phyloP scores from a whole-genome alignment of 2,113 vertebrate genomes.

The Sciurus niger region DNA sequence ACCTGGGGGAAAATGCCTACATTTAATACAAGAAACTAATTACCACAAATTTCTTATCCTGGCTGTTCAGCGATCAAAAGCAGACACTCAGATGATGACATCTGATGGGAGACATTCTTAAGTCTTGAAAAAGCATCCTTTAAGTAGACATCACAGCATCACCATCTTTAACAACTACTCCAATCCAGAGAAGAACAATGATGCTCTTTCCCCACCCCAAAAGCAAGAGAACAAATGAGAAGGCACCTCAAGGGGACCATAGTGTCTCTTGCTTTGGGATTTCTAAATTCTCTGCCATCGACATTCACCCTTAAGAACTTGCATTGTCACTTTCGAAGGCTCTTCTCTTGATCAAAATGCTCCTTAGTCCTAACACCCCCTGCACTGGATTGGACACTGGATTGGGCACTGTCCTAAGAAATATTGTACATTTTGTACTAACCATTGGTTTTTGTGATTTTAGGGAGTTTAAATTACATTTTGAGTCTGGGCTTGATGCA shows the following conservation, averaged over 20 bases:
- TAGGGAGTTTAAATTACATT: background rate
- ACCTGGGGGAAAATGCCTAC: background rate
- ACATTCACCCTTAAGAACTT: background rate
- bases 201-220: background rate
- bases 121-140: background rate
- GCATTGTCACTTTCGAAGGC: background rate
- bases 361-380: background rate
- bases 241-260: background rate
- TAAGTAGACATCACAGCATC: background rate
- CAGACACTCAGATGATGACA: background rate
- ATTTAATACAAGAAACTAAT: slow-evolving; percentile 33
- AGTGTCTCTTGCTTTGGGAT: background rate
- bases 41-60: background rate
- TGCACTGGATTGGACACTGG: background rate
- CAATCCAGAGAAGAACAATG: background rate
- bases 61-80: background rate
- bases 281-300: slow-evolving; percentile 25
- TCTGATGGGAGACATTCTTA: background rate
- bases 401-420: background rate
- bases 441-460: background rate
- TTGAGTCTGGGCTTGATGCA: slow-evolving; percentile 16
- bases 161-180: background rate
- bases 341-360: background rate
- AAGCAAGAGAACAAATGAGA: background rate
- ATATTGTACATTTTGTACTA: background rate